Base-by-base conservation (phyloP, 2,888 invertebrate species). In the Lepidochitona cinerea region DNA sequence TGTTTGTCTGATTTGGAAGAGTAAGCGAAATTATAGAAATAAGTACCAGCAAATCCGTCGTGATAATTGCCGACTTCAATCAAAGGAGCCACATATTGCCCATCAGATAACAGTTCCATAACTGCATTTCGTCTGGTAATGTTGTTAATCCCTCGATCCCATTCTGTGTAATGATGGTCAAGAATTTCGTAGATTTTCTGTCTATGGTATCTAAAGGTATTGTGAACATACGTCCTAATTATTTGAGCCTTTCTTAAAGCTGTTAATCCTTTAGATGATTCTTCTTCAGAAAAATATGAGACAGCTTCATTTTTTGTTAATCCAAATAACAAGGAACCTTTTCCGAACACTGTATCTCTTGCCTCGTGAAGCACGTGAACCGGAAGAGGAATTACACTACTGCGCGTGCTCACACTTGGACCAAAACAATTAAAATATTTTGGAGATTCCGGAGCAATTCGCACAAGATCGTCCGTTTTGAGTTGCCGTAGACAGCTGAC, bases 101-200 rank as follows among this genome's bases (percentile, higher is more conserved):
- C 95, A 90, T 96, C 96, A 85, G 95, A 94, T 32, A 96, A 92
- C 14, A 96, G 94, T 89, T 95, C 95, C 90, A 96, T 93, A 37
- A 96, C 94, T 52, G 95, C 96, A 74, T 96, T 94, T 90, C 95
- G 94, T 87, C 96, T 94, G 4, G 95, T 95, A 87, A 95, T 95
- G 85, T 95, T 94, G 74, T 95, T 94, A 77, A 85, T 65, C 9
- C 87, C 88, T 73, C 87, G 83, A 29, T 88, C 87, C 97, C 97
- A 97, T 89, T 98, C 97, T 12, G 97, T 97, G 90, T 98, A 98
- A 89, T 97, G 97, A 91, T 97, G 97, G 84, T 96, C 95, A 82
- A 97, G 95, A 37, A 97, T 96, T 14, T 96, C 96, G 81, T 97
- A 93, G 85, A 97, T 96, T 92, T 97, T 97, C 7, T 95, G 95